Conservation (phyloP, 2,797 vertebrate species). For the Pangasius sanitwongsei region DNA sequence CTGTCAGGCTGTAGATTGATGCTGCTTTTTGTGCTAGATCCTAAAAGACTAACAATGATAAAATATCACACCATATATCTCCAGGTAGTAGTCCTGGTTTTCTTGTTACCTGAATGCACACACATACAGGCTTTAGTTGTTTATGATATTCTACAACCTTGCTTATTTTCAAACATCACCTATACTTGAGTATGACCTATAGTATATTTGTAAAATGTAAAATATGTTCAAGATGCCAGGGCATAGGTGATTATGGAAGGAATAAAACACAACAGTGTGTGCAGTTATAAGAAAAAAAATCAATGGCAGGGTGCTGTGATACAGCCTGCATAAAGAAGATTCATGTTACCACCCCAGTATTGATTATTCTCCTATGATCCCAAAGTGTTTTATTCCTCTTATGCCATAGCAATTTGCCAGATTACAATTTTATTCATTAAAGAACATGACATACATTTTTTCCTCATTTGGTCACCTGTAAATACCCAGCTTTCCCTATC, state of each 20-base stretch:
- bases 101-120: background rate
- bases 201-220: background rate
- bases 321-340: background rate
- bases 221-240: background rate
- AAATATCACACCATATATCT: conserved; percentile 48
- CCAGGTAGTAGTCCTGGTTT: background rate
- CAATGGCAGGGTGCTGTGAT: background rate
- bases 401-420: background rate
- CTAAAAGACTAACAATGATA: conserved; percentile 49
- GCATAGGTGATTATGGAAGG: background rate
- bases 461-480: background rate
- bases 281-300: background rate
- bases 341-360: background rate
- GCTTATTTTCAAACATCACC: background rate
- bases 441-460: background rate
- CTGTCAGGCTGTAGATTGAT: conserved; percentile 52
- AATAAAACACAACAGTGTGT: background rate
- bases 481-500: background rate
- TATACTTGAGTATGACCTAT: background rate
- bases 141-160: background rate
- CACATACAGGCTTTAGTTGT: background rate
- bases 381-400: background rate
- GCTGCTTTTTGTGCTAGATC: conserved; percentile 47
- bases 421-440: background rate
- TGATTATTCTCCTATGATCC: background rate